Percentiles rank a stretch among this genome's conserved stretches.
phyloP scores from a whole-genome alignment of 2,797 vertebrate genomes.

The Megalops cyprinoides region DNA sequence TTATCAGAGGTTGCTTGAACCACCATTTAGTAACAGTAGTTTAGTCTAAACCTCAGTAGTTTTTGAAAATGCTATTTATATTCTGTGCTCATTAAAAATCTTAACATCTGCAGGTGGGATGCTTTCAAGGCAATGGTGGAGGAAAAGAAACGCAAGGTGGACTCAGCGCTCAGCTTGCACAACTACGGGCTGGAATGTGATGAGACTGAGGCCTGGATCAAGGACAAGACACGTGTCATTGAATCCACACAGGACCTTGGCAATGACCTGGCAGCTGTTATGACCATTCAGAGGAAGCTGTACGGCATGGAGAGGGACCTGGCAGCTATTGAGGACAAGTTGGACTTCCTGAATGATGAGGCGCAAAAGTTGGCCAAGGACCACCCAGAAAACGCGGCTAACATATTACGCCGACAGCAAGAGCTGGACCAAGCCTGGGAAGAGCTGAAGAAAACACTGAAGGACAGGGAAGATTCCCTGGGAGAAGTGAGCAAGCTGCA shows the following conservation, averaged over 20 bases:
- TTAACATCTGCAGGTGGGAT: constrained; percentile 79
- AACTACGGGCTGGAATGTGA: constrained; percentile 92
- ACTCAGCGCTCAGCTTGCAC: constrained; percentile 85
- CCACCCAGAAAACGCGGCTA: constrained; percentile 78
- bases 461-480: constrained; percentile 82
- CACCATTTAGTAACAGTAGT: too few species aligned
- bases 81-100: background rate
- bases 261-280: constrained; percentile 85
- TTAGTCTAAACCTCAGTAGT: background rate
- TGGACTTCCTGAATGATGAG: constrained; percentile 78
- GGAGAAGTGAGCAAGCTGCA: constrained; percentile 95
- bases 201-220: constrained; percentile 90
- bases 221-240: constrained; percentile 85
- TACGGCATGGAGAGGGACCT: constrained; percentile 91
- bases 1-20: too few species aligned
- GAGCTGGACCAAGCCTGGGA: constrained; percentile 79
- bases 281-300: constrained; percentile 94
- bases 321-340: constrained; percentile 80
- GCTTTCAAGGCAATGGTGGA: constrained; percentile 86
- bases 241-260: constrained; percentile 90
- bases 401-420: constrained; percentile 71
- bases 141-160: constrained; percentile 77
- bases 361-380: constrained; percentile 78
- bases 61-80: background rate
- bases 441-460: constrained; percentile 78